Base-by-base conservation (phyloP, 2,797 vertebrate genomes). In the Pteronotus mesoamericanus region DNA sequence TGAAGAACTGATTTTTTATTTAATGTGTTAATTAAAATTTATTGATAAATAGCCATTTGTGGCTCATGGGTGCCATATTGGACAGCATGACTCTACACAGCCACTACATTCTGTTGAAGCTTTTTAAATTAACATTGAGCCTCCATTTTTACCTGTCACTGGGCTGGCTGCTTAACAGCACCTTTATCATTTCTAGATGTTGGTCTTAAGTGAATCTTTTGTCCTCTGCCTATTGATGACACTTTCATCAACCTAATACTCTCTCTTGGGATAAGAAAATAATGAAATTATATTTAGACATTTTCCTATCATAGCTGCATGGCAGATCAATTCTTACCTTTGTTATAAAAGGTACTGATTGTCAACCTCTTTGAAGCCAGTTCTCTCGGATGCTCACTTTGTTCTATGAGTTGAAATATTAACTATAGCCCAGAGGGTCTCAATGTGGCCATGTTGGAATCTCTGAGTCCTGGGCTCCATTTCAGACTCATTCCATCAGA, bases 141-240 rank as follows among this genome's bases (percentile, higher is more conserved):
- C 19, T 48, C 44, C 53, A 12, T 66, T 80, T 94, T 79, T 19
- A 69, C 22, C 78, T 86, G n/a, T 88, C 46, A 57, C 71, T n/a
- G 39, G 32, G 42, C 19, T 92, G 46, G 26, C 51, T 74, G 16
- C 85, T 92, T 94, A 44, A 72, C 24, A 18, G n/a, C 29, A 68
- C 15, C 42, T 34, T 53, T 75, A 64, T 91, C 69, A 53, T 94
- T 95, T 95, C 75, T 91, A 88, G 86, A 75, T 94, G 34, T 88
- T 59, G 51, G 32, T 79, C 57, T 95, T 88, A 83, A 85, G 84
- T 37, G n/a, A 82, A 53, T 72, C 61, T 57, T 86, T 91, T 86
- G 51, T 9, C 89, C 46, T 68, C 51, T 86, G 22, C 53, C 72
- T 64, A 57, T 19, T 39, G 75, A 80, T 87, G 64, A 75, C 48